phyloP scores from a whole-genome alignment of 2,113 vertebrate genomes.

The Nothocercus nigrocapillus region DNA sequence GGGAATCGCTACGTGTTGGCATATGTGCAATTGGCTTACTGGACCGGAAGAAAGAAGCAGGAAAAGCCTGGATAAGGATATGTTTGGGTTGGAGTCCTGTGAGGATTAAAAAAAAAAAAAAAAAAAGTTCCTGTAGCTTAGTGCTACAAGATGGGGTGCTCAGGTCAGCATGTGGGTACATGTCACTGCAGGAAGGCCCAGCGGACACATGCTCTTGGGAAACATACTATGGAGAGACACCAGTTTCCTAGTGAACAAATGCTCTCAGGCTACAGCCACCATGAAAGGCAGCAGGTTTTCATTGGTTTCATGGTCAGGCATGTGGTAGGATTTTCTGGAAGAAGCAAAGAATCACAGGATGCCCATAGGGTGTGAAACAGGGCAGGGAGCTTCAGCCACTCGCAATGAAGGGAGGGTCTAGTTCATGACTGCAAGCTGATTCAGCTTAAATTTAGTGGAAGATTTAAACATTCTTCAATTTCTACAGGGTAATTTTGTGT shows the following conservation, averaged over 20 bases:
- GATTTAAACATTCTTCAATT: background rate
- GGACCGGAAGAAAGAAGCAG: background rate
- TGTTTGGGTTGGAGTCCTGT: background rate
- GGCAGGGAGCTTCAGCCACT: background rate
- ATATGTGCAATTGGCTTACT: rapidly evolving
- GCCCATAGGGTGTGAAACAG: background rate
- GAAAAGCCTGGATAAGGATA: background rate
- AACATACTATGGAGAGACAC: background rate
- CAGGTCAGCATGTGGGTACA: background rate
- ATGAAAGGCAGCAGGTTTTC: background rate
- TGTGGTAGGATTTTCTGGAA: background rate
- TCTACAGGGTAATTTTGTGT: background rate
- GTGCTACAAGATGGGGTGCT: background rate
- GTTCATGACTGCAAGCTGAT: background rate
- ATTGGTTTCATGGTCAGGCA: background rate
- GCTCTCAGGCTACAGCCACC: background rate
- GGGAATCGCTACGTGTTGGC: background rate
- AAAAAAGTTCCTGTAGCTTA: background rate
- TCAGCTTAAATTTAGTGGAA: background rate
- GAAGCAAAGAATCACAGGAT: background rate
- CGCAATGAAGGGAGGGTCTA: background rate
- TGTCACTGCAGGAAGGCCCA: background rate
- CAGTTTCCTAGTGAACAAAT: background rate
- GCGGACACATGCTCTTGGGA: background rate
- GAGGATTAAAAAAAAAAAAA: background rate